Base-by-base conservation (phyloP, 2,113 vertebrate genomes). In the Thymallus thymallus region DNA sequence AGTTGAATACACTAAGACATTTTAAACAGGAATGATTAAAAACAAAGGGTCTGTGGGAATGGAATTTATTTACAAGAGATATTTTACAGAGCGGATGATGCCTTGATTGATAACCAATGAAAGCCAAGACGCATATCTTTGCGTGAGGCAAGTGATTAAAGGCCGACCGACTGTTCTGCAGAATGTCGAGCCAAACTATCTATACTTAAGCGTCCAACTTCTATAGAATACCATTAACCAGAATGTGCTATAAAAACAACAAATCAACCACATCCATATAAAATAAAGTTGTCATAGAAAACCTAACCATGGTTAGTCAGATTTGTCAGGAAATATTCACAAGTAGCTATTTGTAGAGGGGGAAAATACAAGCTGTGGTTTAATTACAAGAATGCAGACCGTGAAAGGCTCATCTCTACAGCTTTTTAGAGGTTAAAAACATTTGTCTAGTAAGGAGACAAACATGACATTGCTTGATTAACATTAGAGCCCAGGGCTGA, bases 61-160 rank as follows among this genome's bases (percentile, higher is more conserved):
- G 32, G 20, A 45, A 68, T 90, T 90, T 91, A 90, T 91, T 91
- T 90, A 91, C 89, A 89, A 86, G 84, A 41, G 35, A 80, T 80
- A 82, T 73, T 84, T 84, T 87, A 89, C 82, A 89, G 83, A 86
- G 87, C 86, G 2, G 2, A 41, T 46, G 66, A 46, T 35, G 58
- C 12, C 79, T 41, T 58, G 73, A 73, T 65, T 72, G 24, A 66
- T 65, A 72, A 66, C 30, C 10, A 14, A 23, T 65, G 0, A n/a
- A 64, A 3, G 20, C 14, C 60, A 71, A 82, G 69, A 77, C 35
- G 2, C 5, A 76, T 4, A 55, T 12, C 4, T 30, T 13, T 68
- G 6, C 35, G 10, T 0, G 75, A 87, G 32, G 78, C 76, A 64
- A 75, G 72, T 6, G 72, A 88, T 84, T 61, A 68, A 6, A 35